Conservation (phyloP, 2,888 invertebrate genomes). For the Amphipoea lucens region DNA sequence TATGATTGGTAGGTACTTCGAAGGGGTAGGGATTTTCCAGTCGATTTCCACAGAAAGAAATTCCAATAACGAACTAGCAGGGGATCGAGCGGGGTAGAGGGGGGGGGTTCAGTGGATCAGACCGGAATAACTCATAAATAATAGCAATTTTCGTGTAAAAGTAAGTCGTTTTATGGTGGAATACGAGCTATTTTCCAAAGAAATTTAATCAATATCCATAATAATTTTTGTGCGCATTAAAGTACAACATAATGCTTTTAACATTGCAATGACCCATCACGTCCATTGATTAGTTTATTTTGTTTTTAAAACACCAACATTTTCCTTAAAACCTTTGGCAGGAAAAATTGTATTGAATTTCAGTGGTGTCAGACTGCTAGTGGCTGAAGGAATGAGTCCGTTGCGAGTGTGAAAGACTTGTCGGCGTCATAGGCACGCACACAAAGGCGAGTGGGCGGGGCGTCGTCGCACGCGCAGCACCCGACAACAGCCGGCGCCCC, state of each 20-base stretch:
- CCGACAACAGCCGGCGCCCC: constrained; percentile 76
- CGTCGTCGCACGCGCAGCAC: constrained; percentile 77
- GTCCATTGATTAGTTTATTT: neutral
- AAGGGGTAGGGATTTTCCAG: neutral
- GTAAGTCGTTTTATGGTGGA: neutral
- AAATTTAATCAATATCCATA: neutral
- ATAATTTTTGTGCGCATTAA: neutral
- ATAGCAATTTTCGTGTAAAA: neutral
- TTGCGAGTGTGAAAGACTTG: constrained; percentile 70
- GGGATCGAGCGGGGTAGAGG: no score
- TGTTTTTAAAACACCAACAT: constrained; percentile 8
- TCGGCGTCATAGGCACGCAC: constrained; percentile 75
- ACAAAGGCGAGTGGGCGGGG: constrained; percentile 76
- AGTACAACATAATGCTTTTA: neutral
- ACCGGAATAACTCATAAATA: no score
- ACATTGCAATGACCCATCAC: neutral
- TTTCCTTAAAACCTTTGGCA: constrained; percentile 45
- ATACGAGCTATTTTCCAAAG: neutral
- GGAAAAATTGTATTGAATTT: constrained; percentile 66
- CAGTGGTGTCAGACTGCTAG: constrained; percentile 49
- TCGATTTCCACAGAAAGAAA: neutral
- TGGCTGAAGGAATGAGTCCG: constrained; percentile 51
- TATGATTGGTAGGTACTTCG: neutral
- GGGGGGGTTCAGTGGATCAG: no score
- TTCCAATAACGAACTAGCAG: no score